Evolutionary conservation across 1,140 invertebrate genomes (phyloP).

Genomic region (Lepidurus couesii): DNA sequence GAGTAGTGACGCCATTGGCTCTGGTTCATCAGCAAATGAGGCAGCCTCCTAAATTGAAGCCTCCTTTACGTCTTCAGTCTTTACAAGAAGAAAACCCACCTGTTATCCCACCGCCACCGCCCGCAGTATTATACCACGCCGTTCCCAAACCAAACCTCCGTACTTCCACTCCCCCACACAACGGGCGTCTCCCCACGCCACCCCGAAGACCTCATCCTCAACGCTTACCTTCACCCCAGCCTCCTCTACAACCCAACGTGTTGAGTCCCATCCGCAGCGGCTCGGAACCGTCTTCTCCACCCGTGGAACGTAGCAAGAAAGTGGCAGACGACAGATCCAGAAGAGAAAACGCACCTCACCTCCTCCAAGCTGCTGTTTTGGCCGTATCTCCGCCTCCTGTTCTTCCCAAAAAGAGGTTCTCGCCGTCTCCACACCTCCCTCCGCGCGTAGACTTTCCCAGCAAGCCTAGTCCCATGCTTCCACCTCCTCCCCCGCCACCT

Average conservation of each 20-base stretch:
- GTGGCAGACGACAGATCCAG: background rate
- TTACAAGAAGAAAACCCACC: conserved; percentile 26
- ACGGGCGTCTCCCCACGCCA: conserved; percentile 28
- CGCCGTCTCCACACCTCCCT: background rate
- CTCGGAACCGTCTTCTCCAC: conserved; percentile 30
- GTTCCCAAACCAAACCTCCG: conserved; percentile 36
- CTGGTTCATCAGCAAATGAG: conserved; percentile 54
- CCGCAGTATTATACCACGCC: conserved; percentile 46
- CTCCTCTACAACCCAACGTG: background rate
- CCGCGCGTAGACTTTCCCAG: background rate
- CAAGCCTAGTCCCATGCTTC: conserved; percentile 24
- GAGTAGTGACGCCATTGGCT: conserved; percentile 61
- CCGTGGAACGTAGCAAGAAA: conserved; percentile 19
- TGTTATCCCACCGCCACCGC: conserved; percentile 30
- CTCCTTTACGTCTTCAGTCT: conserved; percentile 40
- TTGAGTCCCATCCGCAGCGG: conserved; percentile 33
- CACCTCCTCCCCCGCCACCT: conserved; percentile 27
- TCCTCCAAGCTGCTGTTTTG: background rate
- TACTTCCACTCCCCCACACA: conserved; percentile 26
- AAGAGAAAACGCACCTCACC: background rate
- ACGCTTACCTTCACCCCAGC: conserved; percentile 3
- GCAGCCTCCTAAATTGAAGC: conserved; percentile 44
- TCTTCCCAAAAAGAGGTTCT: background rate
- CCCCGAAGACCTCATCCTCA: conserved; percentile 1
- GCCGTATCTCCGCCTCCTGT: background rate